phyloP scores from a whole-genome alignment of 2,113 vertebrate species.

The Notechis scutatus region DNA sequence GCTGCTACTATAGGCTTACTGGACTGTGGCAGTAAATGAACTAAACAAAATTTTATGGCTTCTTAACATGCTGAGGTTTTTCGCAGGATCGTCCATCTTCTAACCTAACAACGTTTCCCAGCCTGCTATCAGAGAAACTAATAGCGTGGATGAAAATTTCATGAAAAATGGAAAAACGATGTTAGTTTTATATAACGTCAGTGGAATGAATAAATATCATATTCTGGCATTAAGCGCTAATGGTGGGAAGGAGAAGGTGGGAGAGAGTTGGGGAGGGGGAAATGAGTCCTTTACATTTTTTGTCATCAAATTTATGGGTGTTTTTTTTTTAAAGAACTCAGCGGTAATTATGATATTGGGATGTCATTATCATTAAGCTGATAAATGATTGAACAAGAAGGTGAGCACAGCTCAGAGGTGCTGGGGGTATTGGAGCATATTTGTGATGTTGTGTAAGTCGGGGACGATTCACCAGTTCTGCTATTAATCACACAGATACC shows the following conservation, averaged over 20 bases:
- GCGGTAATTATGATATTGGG: conserved; percentile 78
- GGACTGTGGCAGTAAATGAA: conserved; percentile 79
- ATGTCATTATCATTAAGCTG: conserved; percentile 79
- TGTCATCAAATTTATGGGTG: conserved; percentile 66
- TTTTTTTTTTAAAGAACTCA: conserved; percentile 68
- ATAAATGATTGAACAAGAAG: conserved; percentile 78
- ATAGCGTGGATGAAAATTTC: conserved; percentile 78
- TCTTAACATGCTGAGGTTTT: conserved; percentile 76
- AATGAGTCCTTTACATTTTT: conserved; percentile 46
- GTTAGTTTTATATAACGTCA: conserved; percentile 80
- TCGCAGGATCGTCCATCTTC: conserved; percentile 74
- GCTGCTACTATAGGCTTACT: conserved; percentile 74
- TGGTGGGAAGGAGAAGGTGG: conserved; percentile 55
- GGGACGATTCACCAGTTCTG: conserved; percentile 49
- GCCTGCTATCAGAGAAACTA: conserved; percentile 77
- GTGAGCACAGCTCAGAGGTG: conserved; percentile 59
- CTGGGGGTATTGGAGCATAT: conserved; percentile 61
- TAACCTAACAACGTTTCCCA: conserved; percentile 77
- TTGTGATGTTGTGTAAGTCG: conserved; percentile 62
- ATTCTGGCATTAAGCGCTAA: conserved; percentile 76
- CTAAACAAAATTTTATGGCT: conserved; percentile 82
- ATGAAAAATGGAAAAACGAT: conserved; percentile 78
- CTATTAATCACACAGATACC: conserved; percentile 70
- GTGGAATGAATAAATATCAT: conserved; percentile 77
- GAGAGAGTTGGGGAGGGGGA: conserved; percentile 29